These are phyloP conservation scores for Escarpia spicata DNA, from an alignment of 2,888 invertebrate species.

Conservation along the genomic window DNA sequence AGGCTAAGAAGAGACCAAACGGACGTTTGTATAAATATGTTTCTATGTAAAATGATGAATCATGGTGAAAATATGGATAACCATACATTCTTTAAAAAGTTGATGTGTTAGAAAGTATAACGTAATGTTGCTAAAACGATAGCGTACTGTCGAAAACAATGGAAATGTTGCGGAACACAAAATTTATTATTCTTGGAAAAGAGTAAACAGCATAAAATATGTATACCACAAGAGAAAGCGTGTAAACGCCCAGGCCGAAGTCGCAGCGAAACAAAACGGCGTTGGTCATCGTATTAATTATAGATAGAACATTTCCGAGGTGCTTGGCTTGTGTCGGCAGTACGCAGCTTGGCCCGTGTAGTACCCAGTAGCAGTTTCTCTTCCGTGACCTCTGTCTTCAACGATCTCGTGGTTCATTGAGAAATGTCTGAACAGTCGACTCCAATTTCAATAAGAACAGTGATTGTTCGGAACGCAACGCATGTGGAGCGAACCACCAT, in stretches of 20 bases:
- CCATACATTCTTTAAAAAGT: neutral
- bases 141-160: neutral
- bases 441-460: too few relatives aligned
- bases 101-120: neutral
- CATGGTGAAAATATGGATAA: neutral
- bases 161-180: neutral
- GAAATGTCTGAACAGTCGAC: neutral
- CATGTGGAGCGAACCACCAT: too few relatives aligned
- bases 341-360: neutral
- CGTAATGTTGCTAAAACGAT: neutral
- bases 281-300: neutral
- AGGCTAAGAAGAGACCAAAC: too few relatives aligned
- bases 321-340: neutral
- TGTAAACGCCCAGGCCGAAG: neutral
- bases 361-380: neutral
- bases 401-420: neutral
- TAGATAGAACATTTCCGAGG: neutral
- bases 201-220: neutral
- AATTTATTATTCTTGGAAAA: slow-evolving; percentile 6
- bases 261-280: neutral
- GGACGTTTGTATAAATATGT: too few relatives aligned
- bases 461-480: too few relatives aligned
- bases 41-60: neutral
- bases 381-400: neutral
- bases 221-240: neutral